A percentile compares a stretch with the other conserved stretches of the same genome.
Conservation (phyloP, 1,140 invertebrate genomes). For the Aphis gossypii region DNA sequence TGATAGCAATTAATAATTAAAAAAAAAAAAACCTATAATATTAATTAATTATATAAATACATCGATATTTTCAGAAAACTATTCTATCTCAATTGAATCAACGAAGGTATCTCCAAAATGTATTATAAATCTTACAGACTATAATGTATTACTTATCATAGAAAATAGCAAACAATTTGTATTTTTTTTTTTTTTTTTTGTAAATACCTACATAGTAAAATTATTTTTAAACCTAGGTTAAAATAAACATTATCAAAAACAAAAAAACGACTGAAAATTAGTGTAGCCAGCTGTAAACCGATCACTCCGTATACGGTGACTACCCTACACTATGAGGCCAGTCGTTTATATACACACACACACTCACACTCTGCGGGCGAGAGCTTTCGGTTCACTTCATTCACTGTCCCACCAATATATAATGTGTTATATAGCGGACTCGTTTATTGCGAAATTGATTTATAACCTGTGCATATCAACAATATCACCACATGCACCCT, state of each 20-base stretch:
- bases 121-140: too few species aligned
- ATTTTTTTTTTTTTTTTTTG: too few species aligned
- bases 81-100: too few species aligned
- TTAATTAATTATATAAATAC: too few species aligned
- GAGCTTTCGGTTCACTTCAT: constrained; percentile 47
- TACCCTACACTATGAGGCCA: not conserved
- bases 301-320: not conserved
- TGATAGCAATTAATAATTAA: too few species aligned
- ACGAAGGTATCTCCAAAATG: too few species aligned
- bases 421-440: not conserved
- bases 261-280: not conserved
- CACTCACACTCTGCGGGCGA: not conserved
- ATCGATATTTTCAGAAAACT: too few species aligned
- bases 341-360: not conserved
- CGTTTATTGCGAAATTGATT: constrained; percentile 54
- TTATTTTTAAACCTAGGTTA: not conserved
- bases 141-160: too few species aligned
- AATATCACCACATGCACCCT: not conserved
- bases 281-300: not conserved
- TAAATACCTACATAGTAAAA: too few species aligned
- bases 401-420: not conserved
- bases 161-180: too few species aligned
- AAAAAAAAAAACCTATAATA: too few species aligned
- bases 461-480: constrained; percentile 47
- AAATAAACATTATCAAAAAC: not conserved